Percentiles rank a stretch among this genome's conserved stretches.
phyloP scores from a whole-genome alignment of 2,113 vertebrate species.

The Tachycineta bicolor region DNA sequence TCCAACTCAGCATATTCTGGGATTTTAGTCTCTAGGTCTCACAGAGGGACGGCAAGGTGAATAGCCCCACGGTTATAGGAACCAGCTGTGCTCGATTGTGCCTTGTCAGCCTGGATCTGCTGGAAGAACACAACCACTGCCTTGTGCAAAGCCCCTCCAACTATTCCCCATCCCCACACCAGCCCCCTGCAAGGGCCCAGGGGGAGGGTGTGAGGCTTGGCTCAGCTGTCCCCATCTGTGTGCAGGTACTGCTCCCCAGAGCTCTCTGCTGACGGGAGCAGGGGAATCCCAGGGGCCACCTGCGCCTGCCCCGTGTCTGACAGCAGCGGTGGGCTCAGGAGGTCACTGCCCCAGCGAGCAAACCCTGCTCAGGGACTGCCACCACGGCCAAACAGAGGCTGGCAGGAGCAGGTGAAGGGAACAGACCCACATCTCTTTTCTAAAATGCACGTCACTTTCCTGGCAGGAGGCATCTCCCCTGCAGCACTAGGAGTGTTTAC shows the following conservation, averaged over 20 bases:
- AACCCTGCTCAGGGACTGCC: background rate
- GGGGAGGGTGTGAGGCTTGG: background rate
- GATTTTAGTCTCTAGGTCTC: background rate
- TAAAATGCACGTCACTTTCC: background rate
- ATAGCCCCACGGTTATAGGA: background rate
- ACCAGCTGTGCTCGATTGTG: background rate
- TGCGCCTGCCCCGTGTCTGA: background rate
- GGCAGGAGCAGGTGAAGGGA: background rate
- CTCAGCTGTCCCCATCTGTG: background rate
- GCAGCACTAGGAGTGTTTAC: rapidly evolving
- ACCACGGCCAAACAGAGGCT: background rate
- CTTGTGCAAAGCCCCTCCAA: background rate
- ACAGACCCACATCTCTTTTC: background rate
- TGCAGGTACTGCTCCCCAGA: background rate
- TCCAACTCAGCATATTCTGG: background rate
- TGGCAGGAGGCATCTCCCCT: background rate
- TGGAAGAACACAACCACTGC: background rate
- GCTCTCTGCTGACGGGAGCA: background rate
- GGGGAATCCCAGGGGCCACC: background rate
- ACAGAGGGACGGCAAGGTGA: background rate
- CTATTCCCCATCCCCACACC: background rate
- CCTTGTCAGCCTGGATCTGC: background rate
- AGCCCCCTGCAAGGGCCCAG: background rate
- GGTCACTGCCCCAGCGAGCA: background rate
- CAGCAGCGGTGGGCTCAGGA: background rate